Evolutionary conservation across 2,113 vertebrate genomes (phyloP), one percentile per base, ranked within the genome.

Genomic region (Tinamus guttatus): DNA sequence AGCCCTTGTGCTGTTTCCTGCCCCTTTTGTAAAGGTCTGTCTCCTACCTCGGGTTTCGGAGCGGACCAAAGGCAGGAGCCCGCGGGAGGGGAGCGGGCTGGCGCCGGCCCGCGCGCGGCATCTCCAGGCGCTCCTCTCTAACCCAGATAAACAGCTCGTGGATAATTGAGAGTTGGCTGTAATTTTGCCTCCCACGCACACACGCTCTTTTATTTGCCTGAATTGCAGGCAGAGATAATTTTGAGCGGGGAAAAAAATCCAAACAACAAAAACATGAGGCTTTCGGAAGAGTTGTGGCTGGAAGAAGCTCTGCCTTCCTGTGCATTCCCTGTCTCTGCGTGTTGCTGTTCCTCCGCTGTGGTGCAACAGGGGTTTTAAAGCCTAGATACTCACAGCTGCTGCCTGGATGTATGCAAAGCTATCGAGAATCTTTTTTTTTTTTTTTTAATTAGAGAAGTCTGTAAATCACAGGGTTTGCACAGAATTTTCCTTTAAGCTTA

Each of bases 81-180:
- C 45, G 19, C 45, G 45, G 45, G 45, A 47, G 45, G 45, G 43
- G 43, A 43, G 18, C 45, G 45, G 45, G 11, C 40, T 41, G 40
- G 40, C 40, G 13, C 40, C 40, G 40, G 40, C 40, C 40, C 40
- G 40, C 40, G 40, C 40, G 13, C 40, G 40, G 45, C 80, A 71
- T 94, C 84, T 58, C 17, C 54, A 19, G 30, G 30, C 25, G 54
- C 54, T 32, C 28, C 47, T 71, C 64, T 86, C 21, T 94, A 94
- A 95, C 92, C 86, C 83, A 95, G 92, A 97, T 96, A 95, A 96
- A 92, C 95, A 96, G 73, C 90, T 75, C 94, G 86, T 81, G 73
- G 83, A 71, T 94, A 81, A 94, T 90, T 81, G 90, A 90, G 83
- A 92, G 51, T 78, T 84, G 83, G 70, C 88, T 93, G 73, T 71